Conservation (phyloP, 2,888 invertebrate genomes). For the Drosophila differens region DNA sequence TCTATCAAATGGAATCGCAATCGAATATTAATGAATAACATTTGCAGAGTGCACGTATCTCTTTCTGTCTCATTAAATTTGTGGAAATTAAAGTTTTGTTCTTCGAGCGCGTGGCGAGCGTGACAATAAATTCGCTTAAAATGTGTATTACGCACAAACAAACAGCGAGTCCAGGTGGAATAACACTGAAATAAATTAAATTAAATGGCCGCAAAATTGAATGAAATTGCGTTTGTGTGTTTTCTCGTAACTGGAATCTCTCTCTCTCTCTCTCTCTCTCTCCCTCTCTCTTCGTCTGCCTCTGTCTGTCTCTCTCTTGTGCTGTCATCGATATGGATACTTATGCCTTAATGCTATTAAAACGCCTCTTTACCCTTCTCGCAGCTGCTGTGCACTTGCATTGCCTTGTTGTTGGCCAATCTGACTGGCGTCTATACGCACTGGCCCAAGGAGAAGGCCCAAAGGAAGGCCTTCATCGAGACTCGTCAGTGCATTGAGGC, state of each 20-base stretch:
- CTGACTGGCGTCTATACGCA: conserved; percentile 95
- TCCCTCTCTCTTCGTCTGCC: not conserved
- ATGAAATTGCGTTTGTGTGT: conserved; percentile 56
- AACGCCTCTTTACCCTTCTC: conserved; percentile 7
- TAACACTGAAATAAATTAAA: conserved; percentile 65
- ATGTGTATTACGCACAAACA: conserved; percentile 9
- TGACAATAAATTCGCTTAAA: conserved; percentile 53
- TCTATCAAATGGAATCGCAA: not conserved
- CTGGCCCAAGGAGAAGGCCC: conserved; percentile 95
- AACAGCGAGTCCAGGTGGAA: conserved; percentile 26
- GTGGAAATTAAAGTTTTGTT: not conserved
- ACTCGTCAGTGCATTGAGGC: conserved; percentile 97
- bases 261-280: conserved; percentile 27
- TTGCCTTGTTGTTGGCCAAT: conserved; percentile 92
- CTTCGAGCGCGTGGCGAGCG: not conserved
- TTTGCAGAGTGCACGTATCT: not conserved
- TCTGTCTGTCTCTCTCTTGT: not conserved
- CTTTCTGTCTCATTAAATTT: not conserved
- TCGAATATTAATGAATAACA: not conserved
- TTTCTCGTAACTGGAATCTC: conserved; percentile 50
- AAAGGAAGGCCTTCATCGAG: conserved; percentile 96
- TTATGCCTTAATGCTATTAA: conserved; percentile 36
- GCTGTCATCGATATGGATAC: conserved; percentile 20
- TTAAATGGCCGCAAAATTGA: conserved; percentile 77
- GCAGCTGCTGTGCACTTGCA: conserved; percentile 85